Evolutionary conservation across 1,140 invertebrate species (phyloP).

Genomic region (Matsumurasca onukii): DNA sequence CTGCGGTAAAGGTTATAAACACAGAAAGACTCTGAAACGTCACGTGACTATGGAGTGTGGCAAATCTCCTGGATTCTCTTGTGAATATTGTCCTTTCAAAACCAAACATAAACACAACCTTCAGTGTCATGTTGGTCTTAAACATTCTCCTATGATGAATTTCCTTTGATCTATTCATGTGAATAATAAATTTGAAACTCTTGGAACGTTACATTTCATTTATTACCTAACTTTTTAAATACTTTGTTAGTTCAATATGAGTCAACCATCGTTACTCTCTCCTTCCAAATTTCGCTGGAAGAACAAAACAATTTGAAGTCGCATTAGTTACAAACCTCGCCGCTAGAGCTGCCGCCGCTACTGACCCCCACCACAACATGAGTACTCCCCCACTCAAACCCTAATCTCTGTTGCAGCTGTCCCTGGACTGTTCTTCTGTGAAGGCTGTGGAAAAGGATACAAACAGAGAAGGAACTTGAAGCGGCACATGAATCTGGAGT

Average conservation of each 20-base stretch:
- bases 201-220: too few species aligned
- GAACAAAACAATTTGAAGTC: too few species aligned
- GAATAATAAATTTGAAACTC: too few species aligned
- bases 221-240: too few species aligned
- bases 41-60: conserved; percentile 19
- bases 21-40: conserved; percentile 47
- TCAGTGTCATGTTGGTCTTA: conserved; percentile 42
- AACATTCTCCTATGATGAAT: too few species aligned
- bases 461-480: conserved; percentile 27
- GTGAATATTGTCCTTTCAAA: conserved; percentile 45
- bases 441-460: conserved; percentile 22
- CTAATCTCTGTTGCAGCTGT: too few species aligned
- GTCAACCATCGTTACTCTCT: too few species aligned
- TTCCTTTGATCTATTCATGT: too few species aligned
- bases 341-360: neutral
- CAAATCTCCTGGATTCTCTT: conserved; percentile 45
- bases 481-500: conserved; percentile 20
- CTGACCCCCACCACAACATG: neutral
- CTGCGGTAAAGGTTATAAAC: conserved; percentile 44
- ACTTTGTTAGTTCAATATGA: too few species aligned
- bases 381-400: conserved; percentile 10
- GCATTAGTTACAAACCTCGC: too few species aligned
- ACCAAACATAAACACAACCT: conserved; percentile 47
- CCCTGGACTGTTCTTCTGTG: too few species aligned
- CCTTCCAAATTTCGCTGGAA: too few species aligned